Base-by-base conservation (phyloP, 23 tunicate species). In the Styela plicata region DNA sequence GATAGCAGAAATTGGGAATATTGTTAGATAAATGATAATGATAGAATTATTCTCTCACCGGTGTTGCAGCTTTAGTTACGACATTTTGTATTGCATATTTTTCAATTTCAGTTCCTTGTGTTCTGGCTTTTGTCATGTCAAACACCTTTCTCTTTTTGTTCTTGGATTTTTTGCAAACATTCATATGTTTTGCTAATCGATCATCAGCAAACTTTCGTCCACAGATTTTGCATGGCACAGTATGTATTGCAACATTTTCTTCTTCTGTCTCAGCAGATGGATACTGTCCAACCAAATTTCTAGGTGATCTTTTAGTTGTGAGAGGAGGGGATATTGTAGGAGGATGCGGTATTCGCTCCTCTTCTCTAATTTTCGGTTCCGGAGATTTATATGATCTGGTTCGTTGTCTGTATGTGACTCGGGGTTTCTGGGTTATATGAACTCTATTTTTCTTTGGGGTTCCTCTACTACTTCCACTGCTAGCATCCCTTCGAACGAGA, bases 101-200 rank as follows among this genome's bases (percentile, higher is more conserved):
- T 67, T 89, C 95, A 34, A 85, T 17, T 2, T 89, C 95, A 1
- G 98, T 94, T 71, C 98, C 98, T 63, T 89, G 85, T 62, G 88
- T 86, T 61, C 98, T 83, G 5, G 89, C 94, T 24, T 85, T 82
- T 19, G 94, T 36, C 98, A 93, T 93, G 83, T 95, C 82, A 74
- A 80, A 95, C 21, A 84, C 92, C 63, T 90, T 90, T 20, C 99
- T 62, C 80, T 79, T 90, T 74, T 95, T 95, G 52, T 53, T 70
- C 28, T 90, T 26, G 24, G 85, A 69, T 74, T 95, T 95, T 33
- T 63, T 1, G 30, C 99, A 95, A 79, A 90, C 83, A 29, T 73
- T 70, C 35, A n/a, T 34, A 80, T 95, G 99, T 69, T 80, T 91
- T 0, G 83, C 79, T 2, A 95, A 64, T 2, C 99, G 85, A 27